A percentile compares a stretch with the other conserved stretches of the same genome.
Evolutionary conservation across 2,797 vertebrate species (phyloP).

Genomic region (Scleropages formosus): DNA sequence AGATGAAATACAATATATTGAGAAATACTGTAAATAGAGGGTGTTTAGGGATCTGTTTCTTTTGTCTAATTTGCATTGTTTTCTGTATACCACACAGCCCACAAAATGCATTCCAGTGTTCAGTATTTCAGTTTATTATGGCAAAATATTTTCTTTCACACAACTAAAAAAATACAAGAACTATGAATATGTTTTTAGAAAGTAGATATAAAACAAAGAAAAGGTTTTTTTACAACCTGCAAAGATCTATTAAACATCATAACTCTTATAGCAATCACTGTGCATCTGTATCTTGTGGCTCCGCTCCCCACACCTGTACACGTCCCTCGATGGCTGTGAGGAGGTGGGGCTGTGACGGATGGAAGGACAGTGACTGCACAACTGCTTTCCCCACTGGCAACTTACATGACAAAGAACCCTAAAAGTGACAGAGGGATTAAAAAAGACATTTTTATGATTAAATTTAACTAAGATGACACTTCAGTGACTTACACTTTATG

Average conservation of each 20-base stretch:
- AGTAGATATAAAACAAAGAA: not conserved
- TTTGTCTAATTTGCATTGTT: too few species aligned
- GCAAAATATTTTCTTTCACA: too few species aligned
- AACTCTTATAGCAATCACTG: constrained; percentile 19
- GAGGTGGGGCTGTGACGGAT: constrained; percentile 76
- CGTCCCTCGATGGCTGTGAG: constrained; percentile 76
- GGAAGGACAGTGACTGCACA: constrained; percentile 85
- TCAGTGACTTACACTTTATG: not conserved
- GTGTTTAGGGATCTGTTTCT: too few species aligned
- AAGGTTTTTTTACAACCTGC: not conserved
- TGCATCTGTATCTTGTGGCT: constrained; percentile 58
- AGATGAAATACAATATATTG: too few species aligned
- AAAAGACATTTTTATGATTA: too few species aligned
- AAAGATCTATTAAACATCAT: not conserved
- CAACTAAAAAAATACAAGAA: not conserved
- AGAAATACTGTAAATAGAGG: too few species aligned
- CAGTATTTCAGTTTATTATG: too few species aligned
- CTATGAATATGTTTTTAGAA: not conserved
- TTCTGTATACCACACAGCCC: too few species aligned
- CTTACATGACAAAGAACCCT: constrained; percentile 78
- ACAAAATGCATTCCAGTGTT: too few species aligned
- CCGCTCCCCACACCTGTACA: constrained; percentile 80
- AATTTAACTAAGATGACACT: too few species aligned
- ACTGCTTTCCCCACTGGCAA: constrained; percentile 76
- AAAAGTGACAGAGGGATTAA: not conserved